phyloP scores from a whole-genome alignment of 2,113 vertebrate genomes.

The Phocoena phocoena region DNA sequence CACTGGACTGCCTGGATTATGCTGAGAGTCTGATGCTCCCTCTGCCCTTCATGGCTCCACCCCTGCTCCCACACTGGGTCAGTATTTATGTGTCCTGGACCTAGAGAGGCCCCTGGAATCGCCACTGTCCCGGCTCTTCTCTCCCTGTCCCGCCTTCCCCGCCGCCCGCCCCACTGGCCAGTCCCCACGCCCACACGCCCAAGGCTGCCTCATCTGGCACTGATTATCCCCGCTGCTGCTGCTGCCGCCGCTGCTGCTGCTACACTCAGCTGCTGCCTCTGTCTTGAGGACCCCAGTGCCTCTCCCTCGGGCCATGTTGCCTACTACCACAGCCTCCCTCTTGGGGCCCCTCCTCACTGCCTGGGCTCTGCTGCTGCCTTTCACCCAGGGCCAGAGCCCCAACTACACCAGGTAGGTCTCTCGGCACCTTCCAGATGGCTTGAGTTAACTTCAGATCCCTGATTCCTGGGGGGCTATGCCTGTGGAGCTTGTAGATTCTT shows the following conservation, averaged over 20 bases:
- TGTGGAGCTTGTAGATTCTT: background rate
- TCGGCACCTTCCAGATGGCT: constrained; percentile 17
- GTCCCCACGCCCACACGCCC: constrained; percentile 76
- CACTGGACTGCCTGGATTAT: background rate
- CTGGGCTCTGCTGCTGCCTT: constrained; percentile 67
- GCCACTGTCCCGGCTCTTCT: constrained; percentile 43
- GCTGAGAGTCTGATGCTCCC: background rate
- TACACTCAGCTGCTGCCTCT: constrained; percentile 54
- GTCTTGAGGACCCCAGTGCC: constrained; percentile 39
- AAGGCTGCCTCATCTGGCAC: constrained; percentile 67
- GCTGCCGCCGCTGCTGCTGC: background rate
- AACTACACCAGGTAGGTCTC: constrained; percentile 76
- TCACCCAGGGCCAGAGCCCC: constrained; percentile 64
- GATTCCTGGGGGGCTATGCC: background rate
- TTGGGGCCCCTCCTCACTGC: constrained; percentile 69
- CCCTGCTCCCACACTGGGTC: background rate
- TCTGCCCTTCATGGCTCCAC: background rate
- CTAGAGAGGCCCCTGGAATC: constrained; percentile 54
- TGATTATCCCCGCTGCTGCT: constrained; percentile 57
- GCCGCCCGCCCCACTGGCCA: constrained; percentile 50
- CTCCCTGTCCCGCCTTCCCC: constrained; percentile 66
- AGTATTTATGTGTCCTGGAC: constrained; percentile 40
- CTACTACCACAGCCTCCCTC: constrained; percentile 53
- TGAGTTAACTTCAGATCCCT: background rate
- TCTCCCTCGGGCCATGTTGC: constrained; percentile 53